Evolutionary conservation across 1,140 invertebrate genomes (phyloP), one percentile per base, ranked within the genome.

Genomic region (Yoshiicerus persimilis): DNA sequence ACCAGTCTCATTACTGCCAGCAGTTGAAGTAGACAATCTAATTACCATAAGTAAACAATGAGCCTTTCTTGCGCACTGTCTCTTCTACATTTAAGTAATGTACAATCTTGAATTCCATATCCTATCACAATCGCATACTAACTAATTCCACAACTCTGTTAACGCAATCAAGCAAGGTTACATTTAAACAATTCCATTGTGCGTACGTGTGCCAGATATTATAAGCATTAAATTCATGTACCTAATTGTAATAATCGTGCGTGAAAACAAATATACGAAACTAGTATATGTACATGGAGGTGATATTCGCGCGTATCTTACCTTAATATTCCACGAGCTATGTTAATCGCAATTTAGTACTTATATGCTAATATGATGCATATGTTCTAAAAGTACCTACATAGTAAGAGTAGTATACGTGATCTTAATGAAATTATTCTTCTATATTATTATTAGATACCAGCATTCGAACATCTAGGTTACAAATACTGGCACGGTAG

Each of bases 11-110:
- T 80, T 80, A 80, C 75, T 70, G 66, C 66, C 66, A 70, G 25
- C 25, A 70, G 25, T 70, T 34, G 32, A 23, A 64, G 41, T 23
- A 80, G 32, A 80, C 75, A 80, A 80, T 80, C 32, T 80, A 80
- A 80, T 80, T 80, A 80, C 30, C 75, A 80, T 80, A 80, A 80
- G 30, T 80, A 80, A 80, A 80, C 75, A 80, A 80, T 36, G 75
- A 80, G 32, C 30, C 16, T 10, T 23, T 80, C 32, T 9, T 36
- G 75, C 5, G 23, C 20, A 34, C 34, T 34, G 32, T n/a, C 75
- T 80, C 10, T n/a, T 23, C 23, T 80, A 13, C n/a, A 23, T n/a
- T n/a, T n/a, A n/a, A n/a, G n/a, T n/a, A n/a, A n/a, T n/a, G n/a
- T n/a, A n/a, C n/a, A n/a, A n/a, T n/a, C n/a, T n/a, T n/a, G n/a